These are phyloP conservation scores for Sarcophaga carnaria DNA, from an alignment of 2,888 invertebrate genomes.

Conservation along the genomic window DNA sequence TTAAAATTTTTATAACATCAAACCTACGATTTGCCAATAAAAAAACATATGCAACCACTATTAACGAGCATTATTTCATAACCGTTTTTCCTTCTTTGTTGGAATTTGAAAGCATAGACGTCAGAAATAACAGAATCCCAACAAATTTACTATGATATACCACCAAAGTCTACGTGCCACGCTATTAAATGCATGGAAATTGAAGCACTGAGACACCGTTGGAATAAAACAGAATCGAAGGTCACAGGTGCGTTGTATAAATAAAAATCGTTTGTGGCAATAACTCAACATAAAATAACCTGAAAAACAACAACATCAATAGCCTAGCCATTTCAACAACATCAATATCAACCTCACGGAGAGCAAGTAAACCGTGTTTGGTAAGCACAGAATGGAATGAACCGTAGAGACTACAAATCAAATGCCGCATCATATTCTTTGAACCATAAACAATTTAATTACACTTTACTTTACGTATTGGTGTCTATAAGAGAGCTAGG, in stretches of 20 bases:
- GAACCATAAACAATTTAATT: constrained; percentile 68
- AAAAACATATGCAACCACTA: too few species aligned
- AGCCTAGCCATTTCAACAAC: background rate
- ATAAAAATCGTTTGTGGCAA: background rate
- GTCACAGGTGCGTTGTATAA: constrained; percentile 54
- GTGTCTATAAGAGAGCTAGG: background rate
- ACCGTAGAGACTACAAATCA: constrained; percentile 42
- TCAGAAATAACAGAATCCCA: too few species aligned
- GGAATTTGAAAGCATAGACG: too few species aligned
- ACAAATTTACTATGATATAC: background rate
- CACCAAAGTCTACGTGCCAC: background rate
- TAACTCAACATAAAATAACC: background rate
- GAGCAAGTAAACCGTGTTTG: constrained; percentile 16
- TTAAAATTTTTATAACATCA: too few species aligned
- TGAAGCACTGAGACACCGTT: background rate
- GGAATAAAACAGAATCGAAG: background rate
- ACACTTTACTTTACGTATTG: constrained; percentile 39
- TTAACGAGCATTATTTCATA: too few species aligned
- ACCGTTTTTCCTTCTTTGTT: too few species aligned
- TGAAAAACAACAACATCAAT: background rate
- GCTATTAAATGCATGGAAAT: background rate
- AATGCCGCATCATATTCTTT: constrained; percentile 57
- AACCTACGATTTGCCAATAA: too few species aligned
- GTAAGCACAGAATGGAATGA: background rate
- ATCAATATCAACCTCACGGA: background rate